phyloP scores from a whole-genome alignment of 1,140 invertebrate species.

The Ooceraea biroi region DNA sequence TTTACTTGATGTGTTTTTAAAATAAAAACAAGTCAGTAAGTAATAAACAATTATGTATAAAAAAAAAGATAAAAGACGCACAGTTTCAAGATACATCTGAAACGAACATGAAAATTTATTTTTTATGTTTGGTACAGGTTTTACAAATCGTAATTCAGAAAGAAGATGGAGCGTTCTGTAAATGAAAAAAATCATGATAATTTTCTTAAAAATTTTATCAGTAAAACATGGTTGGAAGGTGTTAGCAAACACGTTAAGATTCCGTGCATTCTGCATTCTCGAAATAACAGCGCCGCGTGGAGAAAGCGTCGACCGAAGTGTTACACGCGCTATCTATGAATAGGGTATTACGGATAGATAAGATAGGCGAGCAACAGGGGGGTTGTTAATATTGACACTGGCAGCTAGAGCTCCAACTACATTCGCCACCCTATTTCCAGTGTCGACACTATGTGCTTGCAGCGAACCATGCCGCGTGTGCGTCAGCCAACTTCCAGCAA shows the following conservation, averaged over 20 bases:
- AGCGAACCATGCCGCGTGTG: background rate
- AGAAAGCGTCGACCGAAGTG: constrained; percentile 7
- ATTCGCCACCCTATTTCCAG: constrained; percentile 24
- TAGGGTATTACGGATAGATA: constrained; percentile 41
- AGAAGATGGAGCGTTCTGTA: no score
- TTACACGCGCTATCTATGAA: constrained; percentile 5
- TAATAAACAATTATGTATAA: background rate
- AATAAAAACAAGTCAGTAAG: background rate
- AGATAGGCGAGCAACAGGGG: constrained; percentile 40
- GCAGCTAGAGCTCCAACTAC: constrained; percentile 19
- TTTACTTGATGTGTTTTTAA: background rate
- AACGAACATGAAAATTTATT: no score
- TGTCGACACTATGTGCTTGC: background rate
- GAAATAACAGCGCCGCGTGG: constrained; percentile 30
- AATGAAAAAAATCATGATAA: background rate
- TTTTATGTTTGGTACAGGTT: background rate
- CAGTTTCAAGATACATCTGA: background rate
- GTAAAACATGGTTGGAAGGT: no score
- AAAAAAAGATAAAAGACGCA: background rate
- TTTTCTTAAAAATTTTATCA: no score
- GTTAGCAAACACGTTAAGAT: no score
- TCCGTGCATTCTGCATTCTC: constrained; percentile 12
- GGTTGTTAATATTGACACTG: constrained; percentile 70
- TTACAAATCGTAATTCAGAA: background rate
- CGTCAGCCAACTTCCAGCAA: constrained; percentile 21